Percentiles rank a stretch among this genome's conserved stretches.
phyloP scores from a whole-genome alignment of 2,113 vertebrate species.

The Corvus moneduloides region DNA sequence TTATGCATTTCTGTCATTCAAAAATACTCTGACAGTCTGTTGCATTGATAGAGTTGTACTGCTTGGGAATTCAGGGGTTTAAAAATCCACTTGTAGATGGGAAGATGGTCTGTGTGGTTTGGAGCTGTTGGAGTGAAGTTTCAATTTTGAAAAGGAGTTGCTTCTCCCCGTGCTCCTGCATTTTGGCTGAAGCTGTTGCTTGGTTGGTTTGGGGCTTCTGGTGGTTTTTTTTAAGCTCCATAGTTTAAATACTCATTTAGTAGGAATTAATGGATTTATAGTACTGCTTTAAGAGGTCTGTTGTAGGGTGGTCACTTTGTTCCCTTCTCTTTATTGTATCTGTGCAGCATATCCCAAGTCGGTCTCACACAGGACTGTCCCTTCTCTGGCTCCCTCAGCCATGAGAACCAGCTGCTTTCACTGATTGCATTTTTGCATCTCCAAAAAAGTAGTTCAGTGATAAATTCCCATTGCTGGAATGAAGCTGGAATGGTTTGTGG shows the following conservation, averaged over 20 bases:
- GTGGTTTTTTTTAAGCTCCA: not conserved
- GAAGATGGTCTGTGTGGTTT: not conserved
- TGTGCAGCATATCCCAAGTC: rapidly evolving
- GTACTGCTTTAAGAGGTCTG: not conserved
- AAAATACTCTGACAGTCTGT: not conserved
- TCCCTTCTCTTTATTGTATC: not conserved
- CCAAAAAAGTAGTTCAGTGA: not conserved
- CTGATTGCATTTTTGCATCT: not conserved
- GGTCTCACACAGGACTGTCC: rapidly evolving
- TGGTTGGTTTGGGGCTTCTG: not conserved
- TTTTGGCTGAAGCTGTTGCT: not conserved
- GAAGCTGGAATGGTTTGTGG: not conserved
- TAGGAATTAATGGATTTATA: not conserved
- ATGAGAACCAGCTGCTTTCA: not conserved
- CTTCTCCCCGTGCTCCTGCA: not conserved
- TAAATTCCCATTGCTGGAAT: not conserved
- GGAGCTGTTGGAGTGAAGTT: not conserved
- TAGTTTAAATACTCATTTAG: not conserved
- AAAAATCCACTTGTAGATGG: not conserved
- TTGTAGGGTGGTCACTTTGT: not conserved
- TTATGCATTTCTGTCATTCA: not conserved
- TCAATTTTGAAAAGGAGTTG: not conserved
- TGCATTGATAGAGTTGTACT: not conserved
- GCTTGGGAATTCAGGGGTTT: not conserved
- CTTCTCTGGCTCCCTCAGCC: not conserved